These are phyloP conservation scores for Maccullochella peelii DNA, from an alignment of 2,113 vertebrate genomes.

Conservation along the genomic window DNA sequence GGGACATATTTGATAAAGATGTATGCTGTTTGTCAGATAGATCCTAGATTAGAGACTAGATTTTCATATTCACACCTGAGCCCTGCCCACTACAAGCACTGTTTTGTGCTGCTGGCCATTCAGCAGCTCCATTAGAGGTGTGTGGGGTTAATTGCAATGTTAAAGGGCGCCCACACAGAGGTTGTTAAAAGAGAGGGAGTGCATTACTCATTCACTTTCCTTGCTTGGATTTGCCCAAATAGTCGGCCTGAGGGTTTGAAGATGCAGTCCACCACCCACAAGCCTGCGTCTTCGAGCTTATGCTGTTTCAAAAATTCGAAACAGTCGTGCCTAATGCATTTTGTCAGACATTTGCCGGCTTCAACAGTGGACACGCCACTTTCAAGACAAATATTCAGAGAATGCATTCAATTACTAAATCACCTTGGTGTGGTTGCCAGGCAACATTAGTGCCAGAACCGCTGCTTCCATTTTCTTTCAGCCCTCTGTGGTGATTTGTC, in stretches of 20 bases:
- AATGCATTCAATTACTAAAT: slow-evolving; percentile 70
- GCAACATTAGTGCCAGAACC: slow-evolving; percentile 72
- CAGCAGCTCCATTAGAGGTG: neutral
- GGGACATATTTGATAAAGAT: slow-evolving; percentile 13
- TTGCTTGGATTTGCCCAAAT: slow-evolving; percentile 16
- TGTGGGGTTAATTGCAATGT: slow-evolving; percentile 41
- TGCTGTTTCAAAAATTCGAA: neutral
- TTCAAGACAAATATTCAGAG: slow-evolving; percentile 56
- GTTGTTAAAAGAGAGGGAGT: slow-evolving; percentile 5
- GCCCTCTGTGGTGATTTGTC: slow-evolving; percentile 65
- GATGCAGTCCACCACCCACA: slow-evolving; percentile 4
- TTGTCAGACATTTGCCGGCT: slow-evolving; percentile 13
- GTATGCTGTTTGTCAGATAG: neutral
- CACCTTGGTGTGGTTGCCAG: slow-evolving; percentile 76
- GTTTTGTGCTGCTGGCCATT: slow-evolving; percentile 10
- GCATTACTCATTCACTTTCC: slow-evolving; percentile 28
- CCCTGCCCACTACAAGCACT: neutral
- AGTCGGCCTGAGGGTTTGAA: slow-evolving; percentile 12
- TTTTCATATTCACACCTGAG: neutral
- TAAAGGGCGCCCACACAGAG: slow-evolving; percentile 38
- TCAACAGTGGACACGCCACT: slow-evolving; percentile 28
- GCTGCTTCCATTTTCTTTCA: slow-evolving; percentile 69
- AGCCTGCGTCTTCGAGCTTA: neutral
- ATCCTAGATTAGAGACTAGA: neutral
- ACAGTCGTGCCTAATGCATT: neutral